Evolutionary conservation across 2,113 vertebrate species (phyloP).

Genomic region (Syngnathus typhle): DNA sequence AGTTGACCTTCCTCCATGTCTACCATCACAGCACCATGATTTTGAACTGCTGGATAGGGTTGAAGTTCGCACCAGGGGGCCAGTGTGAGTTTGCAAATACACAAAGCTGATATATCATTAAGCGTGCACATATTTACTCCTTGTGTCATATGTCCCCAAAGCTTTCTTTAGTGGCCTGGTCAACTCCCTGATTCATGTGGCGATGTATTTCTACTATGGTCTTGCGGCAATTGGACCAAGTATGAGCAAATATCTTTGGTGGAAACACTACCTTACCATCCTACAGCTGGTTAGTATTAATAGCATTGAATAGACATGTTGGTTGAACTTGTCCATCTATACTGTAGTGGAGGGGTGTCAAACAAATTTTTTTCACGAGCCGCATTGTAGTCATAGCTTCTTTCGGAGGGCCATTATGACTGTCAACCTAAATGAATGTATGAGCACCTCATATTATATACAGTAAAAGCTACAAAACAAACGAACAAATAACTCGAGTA

Average conservation of each 20-base stretch:
- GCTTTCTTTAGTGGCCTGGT: slow-evolving; percentile 72
- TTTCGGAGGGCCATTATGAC: too few relatives aligned
- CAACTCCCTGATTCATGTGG: slow-evolving; percentile 71
- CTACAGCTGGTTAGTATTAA: slow-evolving; percentile 71
- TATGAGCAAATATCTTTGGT: slow-evolving; percentile 68
- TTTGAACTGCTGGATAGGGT: slow-evolving; percentile 76
- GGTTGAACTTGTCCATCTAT: too few relatives aligned
- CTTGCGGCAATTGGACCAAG: slow-evolving; percentile 64
- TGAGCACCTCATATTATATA: too few relatives aligned
- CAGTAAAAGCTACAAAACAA: too few relatives aligned
- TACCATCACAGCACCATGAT: slow-evolving; percentile 79
- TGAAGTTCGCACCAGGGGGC: slow-evolving; percentile 75
- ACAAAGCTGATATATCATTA: not conserved
- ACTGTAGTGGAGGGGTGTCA: too few relatives aligned
- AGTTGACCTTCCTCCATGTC: slow-evolving; percentile 77
- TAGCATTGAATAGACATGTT: too few relatives aligned
- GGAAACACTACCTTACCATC: slow-evolving; percentile 72
- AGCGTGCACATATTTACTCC: not conserved
- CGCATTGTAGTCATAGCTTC: too few relatives aligned
- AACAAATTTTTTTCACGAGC: too few relatives aligned
- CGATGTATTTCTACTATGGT: slow-evolving; percentile 70
- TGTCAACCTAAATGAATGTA: too few relatives aligned
- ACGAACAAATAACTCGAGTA: too few relatives aligned
- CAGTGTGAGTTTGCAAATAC: slow-evolving; percentile 64
- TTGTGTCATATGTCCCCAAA: slow-evolving; percentile 23